Percentiles rank a stretch among this genome's conserved stretches.
phyloP scores from a whole-genome alignment of 2,797 vertebrate genomes.

The Argyrosomus regius region DNA sequence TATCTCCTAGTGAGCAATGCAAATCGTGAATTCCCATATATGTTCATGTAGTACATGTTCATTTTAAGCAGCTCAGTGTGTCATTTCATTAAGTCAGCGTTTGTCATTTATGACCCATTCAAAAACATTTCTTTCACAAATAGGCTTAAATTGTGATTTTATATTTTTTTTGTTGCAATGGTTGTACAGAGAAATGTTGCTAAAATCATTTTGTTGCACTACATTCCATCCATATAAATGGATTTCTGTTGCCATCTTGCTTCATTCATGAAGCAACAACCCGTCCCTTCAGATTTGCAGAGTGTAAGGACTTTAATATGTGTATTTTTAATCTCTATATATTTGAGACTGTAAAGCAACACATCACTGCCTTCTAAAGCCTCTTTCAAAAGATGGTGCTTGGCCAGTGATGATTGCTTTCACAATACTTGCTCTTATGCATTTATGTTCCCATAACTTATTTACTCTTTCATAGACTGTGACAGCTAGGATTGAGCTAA shows the following conservation, averaged over 20 bases:
- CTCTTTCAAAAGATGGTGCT: slow-evolving; percentile 43
- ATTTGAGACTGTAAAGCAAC: slow-evolving; percentile 45
- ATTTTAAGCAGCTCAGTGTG: slow-evolving; percentile 18
- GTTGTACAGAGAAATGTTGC: slow-evolving; percentile 1
- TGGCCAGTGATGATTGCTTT: slow-evolving; percentile 68
- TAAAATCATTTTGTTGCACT: neutral
- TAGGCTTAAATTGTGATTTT: neutral
- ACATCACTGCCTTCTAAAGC: slow-evolving; percentile 36
- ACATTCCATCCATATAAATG: slow-evolving; percentile 20
- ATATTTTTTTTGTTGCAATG: slow-evolving; percentile 4
- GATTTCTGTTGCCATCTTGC: neutral
- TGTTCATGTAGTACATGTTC: slow-evolving; percentile 6
- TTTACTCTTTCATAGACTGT: slow-evolving; percentile 68
- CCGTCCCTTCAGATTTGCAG: slow-evolving; percentile 21
- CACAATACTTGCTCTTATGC: slow-evolving; percentile 58
- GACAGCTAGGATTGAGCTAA: slow-evolving; percentile 71
- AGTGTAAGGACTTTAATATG: slow-evolving; percentile 8
- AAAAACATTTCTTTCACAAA: too few species aligned
- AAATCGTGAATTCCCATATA: slow-evolving; percentile 24
- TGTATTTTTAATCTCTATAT: slow-evolving; percentile 52
- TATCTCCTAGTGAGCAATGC: neutral
- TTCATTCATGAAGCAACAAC: neutral
- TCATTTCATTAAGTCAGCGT: slow-evolving; percentile 16
- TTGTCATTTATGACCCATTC: neutral
- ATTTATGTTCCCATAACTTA: slow-evolving; percentile 66